Conservation (phyloP, 1,140 invertebrate genomes). For the Alviniconcha marisindica region DNA sequence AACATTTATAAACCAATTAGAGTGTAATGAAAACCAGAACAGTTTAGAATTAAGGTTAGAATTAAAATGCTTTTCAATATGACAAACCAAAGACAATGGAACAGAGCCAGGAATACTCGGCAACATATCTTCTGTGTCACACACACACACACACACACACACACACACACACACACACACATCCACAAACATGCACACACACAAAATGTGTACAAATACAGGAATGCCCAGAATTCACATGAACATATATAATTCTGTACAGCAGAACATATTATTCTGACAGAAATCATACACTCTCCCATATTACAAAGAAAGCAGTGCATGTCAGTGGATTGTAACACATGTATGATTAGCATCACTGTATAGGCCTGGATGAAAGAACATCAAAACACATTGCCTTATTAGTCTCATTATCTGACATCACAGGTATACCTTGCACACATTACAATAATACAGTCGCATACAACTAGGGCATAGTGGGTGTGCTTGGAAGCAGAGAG, state of each 20-base stretch:
- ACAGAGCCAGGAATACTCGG: not conserved
- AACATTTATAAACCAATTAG: not conserved
- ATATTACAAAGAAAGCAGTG: not conserved
- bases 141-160: constrained; percentile 15
- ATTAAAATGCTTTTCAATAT: not conserved
- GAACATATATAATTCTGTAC: not conserved
- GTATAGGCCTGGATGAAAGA: too few relatives aligned
- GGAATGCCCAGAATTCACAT: not conserved
- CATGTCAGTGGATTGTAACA: not conserved
- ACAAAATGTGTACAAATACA: not conserved
- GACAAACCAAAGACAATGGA: not conserved
- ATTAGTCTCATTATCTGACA: too few relatives aligned
- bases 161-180: not conserved
- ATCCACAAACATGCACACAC: not conserved
- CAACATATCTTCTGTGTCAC: not conserved
- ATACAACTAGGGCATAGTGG: too few relatives aligned
- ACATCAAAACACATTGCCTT: too few relatives aligned
- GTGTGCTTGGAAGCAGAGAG: too few relatives aligned
- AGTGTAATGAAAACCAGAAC: not conserved
- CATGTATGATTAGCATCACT: too few relatives aligned
- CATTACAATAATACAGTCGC: too few relatives aligned
- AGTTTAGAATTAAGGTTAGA: too few relatives aligned
- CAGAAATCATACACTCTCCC: not conserved
- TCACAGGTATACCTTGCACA: too few relatives aligned
- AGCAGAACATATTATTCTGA: not conserved